Percentiles rank a stretch among this genome's conserved stretches.
phyloP scores from a whole-genome alignment of 2,888 invertebrate species.

The Spisula solida region DNA sequence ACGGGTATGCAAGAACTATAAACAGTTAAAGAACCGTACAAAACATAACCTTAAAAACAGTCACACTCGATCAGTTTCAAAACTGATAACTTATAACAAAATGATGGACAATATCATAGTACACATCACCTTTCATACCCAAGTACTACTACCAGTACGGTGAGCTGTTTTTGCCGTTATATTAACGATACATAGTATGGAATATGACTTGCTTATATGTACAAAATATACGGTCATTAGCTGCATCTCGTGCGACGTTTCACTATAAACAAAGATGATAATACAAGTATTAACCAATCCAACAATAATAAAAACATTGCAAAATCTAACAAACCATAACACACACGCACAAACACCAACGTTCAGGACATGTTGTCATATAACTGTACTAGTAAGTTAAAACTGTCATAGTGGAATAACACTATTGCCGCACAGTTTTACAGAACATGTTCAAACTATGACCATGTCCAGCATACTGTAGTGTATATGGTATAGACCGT shows the following conservation, averaged over 20 bases:
- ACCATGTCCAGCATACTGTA: neutral
- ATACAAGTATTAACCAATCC: slow-evolving; percentile 2
- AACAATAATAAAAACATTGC: neutral
- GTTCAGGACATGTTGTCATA: neutral
- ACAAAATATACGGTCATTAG: neutral
- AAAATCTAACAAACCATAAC: neutral
- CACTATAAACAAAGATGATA: neutral
- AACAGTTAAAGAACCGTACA: neutral
- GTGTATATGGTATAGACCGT: neutral
- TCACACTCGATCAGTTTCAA: neutral
- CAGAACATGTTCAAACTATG: neutral
- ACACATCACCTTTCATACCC: neutral
- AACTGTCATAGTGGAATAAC: neutral
- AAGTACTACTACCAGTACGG: neutral
- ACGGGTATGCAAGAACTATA: neutral
- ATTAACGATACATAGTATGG: neutral
- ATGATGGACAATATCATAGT: neutral
- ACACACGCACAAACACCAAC: neutral
- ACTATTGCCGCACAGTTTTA: neutral
- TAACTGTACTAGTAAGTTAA: neutral
- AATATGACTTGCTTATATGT: neutral
- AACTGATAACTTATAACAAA: neutral
- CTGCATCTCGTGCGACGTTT: neutral
- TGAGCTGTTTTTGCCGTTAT: neutral
- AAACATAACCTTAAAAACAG: neutral